phyloP scores from a whole-genome alignment of 2,888 invertebrate species.

The Eilema griseolum region DNA sequence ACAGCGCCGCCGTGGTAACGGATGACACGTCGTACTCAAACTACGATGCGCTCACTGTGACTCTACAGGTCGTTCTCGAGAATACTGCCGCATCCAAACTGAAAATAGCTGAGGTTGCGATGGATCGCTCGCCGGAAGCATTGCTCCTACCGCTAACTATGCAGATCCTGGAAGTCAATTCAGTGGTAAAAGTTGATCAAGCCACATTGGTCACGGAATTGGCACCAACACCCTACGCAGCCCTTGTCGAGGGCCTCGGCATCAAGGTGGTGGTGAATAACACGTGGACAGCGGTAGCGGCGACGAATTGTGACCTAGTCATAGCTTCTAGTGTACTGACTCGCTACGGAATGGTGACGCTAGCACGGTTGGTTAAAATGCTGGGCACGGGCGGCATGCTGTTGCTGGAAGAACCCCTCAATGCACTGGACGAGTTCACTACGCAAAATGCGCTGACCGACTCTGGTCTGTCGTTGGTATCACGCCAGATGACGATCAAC shows the following conservation, averaged over 20 bases:
- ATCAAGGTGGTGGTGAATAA: slow-evolving; percentile 89
- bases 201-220: slow-evolving; percentile 79
- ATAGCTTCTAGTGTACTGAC: slow-evolving; percentile 89
- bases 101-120: slow-evolving; percentile 90
- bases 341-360: slow-evolving; percentile 81
- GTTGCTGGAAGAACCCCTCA: slow-evolving; percentile 89
- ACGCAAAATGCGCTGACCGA: slow-evolving; percentile 66
- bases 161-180: slow-evolving; percentile 91
- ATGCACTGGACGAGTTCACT: slow-evolving; percentile 75
- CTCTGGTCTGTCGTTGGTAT: slow-evolving; percentile 69
- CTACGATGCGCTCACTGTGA: slow-evolving; percentile 89
- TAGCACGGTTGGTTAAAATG: slow-evolving; percentile 88
- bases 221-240: slow-evolving; percentile 81
- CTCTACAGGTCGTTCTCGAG: slow-evolving; percentile 92
- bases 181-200: slow-evolving; percentile 89
- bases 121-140: slow-evolving; percentile 89
- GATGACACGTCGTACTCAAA: slow-evolving; percentile 88
- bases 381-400: slow-evolving; percentile 91
- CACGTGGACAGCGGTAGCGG: slow-evolving; percentile 81
- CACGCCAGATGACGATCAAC: slow-evolving; percentile 87
- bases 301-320: slow-evolving; percentile 90
- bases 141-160: slow-evolving; percentile 88
- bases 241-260: slow-evolving; percentile 86
- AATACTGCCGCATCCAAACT: slow-evolving; percentile 91
- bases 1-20: slow-evolving; percentile 76